These are phyloP conservation scores for Patella caerulea DNA, from an alignment of 2,888 invertebrate species.

Conservation along the genomic window DNA sequence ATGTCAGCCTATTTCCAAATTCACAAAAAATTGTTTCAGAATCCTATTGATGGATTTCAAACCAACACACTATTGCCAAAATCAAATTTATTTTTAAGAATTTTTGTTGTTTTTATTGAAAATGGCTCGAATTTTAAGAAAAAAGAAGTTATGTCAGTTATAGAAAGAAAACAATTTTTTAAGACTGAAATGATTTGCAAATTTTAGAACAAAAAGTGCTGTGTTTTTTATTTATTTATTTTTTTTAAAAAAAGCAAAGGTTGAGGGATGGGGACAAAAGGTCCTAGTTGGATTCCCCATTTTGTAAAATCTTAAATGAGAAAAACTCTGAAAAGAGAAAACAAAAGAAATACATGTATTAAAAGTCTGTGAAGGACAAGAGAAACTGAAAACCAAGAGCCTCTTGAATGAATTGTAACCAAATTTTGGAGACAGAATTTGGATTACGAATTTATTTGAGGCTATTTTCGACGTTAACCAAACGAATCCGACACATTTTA, in stretches of 20 bases:
- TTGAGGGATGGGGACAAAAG: background rate
- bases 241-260: background rate
- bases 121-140: too few relatives aligned
- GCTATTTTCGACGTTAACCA: background rate
- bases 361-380: background rate
- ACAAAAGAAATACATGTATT: background rate
- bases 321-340: background rate
- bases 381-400: background rate
- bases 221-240: background rate
- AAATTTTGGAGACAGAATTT: background rate
- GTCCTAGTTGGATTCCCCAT: slow-evolving; percentile 8
- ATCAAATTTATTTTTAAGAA: too few relatives aligned
- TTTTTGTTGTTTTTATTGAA: too few relatives aligned
- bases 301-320: background rate
- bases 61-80: too few relatives aligned
- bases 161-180: background rate
- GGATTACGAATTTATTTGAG: slow-evolving; percentile 4
- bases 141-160: too few relatives aligned
- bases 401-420: background rate
- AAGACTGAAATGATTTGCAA: background rate
- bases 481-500: background rate
- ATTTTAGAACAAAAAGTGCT: background rate
- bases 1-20: too few relatives aligned
- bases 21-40: background rate
- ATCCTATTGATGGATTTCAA: too few relatives aligned